Evolutionary conservation across 1,140 invertebrate genomes (phyloP), one percentile per base, ranked within the genome.

Genomic region (Pararge aegeria): DNA sequence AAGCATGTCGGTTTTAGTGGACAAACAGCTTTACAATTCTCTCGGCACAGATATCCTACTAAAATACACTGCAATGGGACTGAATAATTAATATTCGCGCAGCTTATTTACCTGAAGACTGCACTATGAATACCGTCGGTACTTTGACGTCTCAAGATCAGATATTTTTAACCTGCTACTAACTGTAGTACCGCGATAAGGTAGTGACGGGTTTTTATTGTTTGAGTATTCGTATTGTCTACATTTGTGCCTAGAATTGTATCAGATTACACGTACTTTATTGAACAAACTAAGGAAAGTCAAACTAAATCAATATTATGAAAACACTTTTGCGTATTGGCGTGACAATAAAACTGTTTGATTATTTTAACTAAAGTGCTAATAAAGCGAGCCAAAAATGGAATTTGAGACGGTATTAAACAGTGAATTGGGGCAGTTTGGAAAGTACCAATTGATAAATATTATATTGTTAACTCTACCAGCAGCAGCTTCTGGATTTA

Each of bases 371-470:
- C 18, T 18, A 34, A 42, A 37, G 59, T 55, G 59, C n/a, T 13
- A 37, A 63, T 71, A 70, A 66, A 38, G 63, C 69, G 71, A 69
- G n/a, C 50, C 37, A 12, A 55, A 71, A 61, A 64, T 56, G 16
- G 69, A 82, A 5, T 84, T 84, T 53, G 83, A 86, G 30, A 64
- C 61, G 21, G 75, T 80, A 42, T 66, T 88, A n/a, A 75, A 84
- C 46, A 57, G 57, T 59, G 77, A 77, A 71, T 53, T 86, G 19
- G 83, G 81, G 57, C 58, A 75, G 46, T 86, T 86, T 37, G 85
- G 83, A 49, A 80, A 77, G 74, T 88, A 75, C 59, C 83, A 88
- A 64, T 29, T 86, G 3, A 58, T 78, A 49, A 83, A 80, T 56
- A 70, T 86, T 49, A 60, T 76, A 20, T 56, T 88, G 7, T 21